Percentiles rank a stretch among this genome's conserved stretches.
Conservation (phyloP, 2,888 invertebrate genomes). For the Parochlus steinenii region DNA sequence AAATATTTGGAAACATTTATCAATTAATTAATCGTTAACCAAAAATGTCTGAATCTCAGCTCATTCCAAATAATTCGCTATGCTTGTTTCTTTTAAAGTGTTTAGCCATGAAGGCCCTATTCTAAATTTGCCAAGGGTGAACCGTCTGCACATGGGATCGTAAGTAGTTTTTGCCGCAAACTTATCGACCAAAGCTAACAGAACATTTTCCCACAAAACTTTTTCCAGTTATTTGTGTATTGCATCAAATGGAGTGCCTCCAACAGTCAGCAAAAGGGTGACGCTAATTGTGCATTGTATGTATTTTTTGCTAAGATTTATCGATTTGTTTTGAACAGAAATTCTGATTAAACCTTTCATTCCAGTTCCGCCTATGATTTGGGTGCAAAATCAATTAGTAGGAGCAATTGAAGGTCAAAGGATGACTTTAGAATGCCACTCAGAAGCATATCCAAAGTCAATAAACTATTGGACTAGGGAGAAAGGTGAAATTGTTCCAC, state of each 20-base stretch:
- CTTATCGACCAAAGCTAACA: too few species aligned
- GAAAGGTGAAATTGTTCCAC: conserved; percentile 55
- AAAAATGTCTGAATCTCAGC: conserved; percentile 1
- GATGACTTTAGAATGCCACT: conserved; percentile 62
- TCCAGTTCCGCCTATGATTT: conserved; percentile 71
- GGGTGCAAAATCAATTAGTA: conserved; percentile 66
- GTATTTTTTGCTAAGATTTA: conserved; percentile 1
- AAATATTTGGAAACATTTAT: too few species aligned
- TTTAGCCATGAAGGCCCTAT: conserved; percentile 32
- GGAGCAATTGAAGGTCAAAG: conserved; percentile 60
- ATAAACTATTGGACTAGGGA: conserved; percentile 75
- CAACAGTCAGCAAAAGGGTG: conserved; percentile 76
- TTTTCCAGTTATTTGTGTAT: conserved; percentile 55
- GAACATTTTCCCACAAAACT: too few species aligned
- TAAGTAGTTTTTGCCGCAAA: too few species aligned
- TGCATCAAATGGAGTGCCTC: conserved; percentile 70
- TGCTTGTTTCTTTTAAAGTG: conserved; percentile 14
- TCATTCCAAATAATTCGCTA: neutral
- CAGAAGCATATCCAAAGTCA: conserved; percentile 71
- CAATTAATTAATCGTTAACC: too few species aligned
- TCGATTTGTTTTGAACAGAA: conserved; percentile 6
- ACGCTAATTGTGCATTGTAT: conserved; percentile 63
- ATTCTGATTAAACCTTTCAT: conserved; percentile 14
- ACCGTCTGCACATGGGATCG: conserved; percentile 65
- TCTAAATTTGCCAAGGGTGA: conserved; percentile 50